A percentile compares a stretch with the other conserved stretches of the same genome.
Conservation (phyloP, 2,113 vertebrate genomes). For the Mormyrus iriodes region DNA sequence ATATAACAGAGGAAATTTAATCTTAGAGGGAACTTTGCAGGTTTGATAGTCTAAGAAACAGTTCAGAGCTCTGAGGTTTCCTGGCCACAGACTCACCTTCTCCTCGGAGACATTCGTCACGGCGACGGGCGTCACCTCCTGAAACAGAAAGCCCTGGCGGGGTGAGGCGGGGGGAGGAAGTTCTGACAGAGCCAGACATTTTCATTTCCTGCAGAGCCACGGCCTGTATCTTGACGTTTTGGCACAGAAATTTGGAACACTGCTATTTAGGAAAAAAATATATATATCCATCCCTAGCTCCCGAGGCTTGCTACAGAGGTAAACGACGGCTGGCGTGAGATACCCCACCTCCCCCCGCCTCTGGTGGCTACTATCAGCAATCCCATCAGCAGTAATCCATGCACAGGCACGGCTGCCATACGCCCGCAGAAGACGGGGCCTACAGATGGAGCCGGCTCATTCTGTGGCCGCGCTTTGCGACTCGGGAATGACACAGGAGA, state of each 20-base stretch:
- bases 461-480: not conserved
- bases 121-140: constrained; percentile 45
- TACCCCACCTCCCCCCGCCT: not conserved
- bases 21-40: not conserved
- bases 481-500: not conserved
- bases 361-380: not conserved
- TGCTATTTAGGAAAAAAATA: not conserved
- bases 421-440: not conserved
- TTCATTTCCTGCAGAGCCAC: not conserved
- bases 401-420: not conserved
- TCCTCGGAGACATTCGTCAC: constrained; percentile 50
- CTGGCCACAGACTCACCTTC: constrained; percentile 48
- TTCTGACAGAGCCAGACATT: not conserved
- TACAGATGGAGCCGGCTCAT: not conserved
- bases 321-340: not conserved
- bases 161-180: constrained; percentile 15
- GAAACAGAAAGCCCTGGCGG: not conserved
- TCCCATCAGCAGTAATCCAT: constrained; percentile 18
- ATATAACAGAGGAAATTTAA: not conserved
- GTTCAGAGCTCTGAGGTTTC: not conserved
- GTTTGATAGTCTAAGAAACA: not conserved
- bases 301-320: not conserved
- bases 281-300: not conserved
- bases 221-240: constrained; percentile 11
- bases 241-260: not conserved